Evolutionary conservation across 2,888 invertebrate species (phyloP), one percentile per base, ranked within the genome.

Genomic region (Drosophila recens): DNA sequence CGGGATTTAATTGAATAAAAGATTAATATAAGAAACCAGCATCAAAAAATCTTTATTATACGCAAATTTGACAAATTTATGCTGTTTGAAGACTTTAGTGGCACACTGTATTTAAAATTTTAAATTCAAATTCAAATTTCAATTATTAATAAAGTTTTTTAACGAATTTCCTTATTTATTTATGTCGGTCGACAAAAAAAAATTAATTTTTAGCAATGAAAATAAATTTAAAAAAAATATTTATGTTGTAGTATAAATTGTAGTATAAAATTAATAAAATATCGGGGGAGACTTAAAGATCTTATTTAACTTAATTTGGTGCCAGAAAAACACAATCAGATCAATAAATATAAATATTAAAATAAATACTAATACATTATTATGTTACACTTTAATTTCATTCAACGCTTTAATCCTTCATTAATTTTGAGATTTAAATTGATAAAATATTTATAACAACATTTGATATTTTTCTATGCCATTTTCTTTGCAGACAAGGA

Each of bases 401-500:
- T 42, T 5, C 42, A 1, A 20, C 40, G 30, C 49, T 20, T 49
- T 30, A 38, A 58, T 4, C 10, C 30, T 9, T 17, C 49, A 40
- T 8, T 17, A 42, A 36, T 13, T 13, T 2, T 11, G 10, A 11
- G 15, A 15, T 9, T 38, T 10, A 11, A 11, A 3, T 4, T 15
- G 10, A 10, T 15, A 6, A 8, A 36, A 34, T 36, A 45, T 11
- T 17, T 38, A n/a, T n/a, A 6, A n/a, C 8, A 6, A 33, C 11
- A 42, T 6, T 46, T 46, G 3, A 5, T 5, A 10, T 33, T 6
- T 51, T 23, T 36, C 4, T 36, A 36, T 36, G 6, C 2, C 5
- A 15, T 30, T 46, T 46, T 4, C 10, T n/a, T 61, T 67, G 0
- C 74, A 91, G 91, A 72, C 51, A 45, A 56, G 38, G 91, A 89